Conservation (phyloP, 2,797 vertebrate genomes). For the Eulemur rubriventer region DNA sequence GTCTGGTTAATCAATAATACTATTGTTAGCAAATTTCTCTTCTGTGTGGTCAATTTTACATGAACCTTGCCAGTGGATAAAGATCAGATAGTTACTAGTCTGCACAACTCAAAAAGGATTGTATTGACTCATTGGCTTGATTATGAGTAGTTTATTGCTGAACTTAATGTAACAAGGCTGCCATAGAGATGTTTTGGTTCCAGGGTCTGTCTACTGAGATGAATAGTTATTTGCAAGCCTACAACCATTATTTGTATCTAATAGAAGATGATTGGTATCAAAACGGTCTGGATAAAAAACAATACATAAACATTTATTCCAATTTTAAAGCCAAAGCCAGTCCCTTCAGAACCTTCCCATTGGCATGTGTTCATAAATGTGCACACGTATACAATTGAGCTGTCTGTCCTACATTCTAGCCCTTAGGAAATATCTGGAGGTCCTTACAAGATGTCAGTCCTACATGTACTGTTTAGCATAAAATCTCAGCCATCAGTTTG, state of each 20-base stretch:
- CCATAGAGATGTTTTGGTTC: neutral
- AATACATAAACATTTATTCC: neutral
- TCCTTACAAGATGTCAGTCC: neutral
- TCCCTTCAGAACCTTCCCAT: neutral
- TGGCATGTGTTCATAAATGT: neutral
- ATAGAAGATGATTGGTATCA: neutral
- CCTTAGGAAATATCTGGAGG: neutral
- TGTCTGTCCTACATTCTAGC: neutral
- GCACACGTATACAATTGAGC: accelerated
- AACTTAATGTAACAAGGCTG: neutral
- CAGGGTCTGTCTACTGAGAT: neutral
- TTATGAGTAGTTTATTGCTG: neutral
- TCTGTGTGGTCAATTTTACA: neutral
- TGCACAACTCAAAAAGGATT: neutral
- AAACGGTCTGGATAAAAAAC: neutral
- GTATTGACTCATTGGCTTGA: neutral
- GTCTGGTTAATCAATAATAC: slow-evolving; percentile 2
- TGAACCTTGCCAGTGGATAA: neutral
- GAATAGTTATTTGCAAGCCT: neutral
- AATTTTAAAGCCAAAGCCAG: neutral
- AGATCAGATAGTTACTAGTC: neutral
- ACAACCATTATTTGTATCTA: neutral
- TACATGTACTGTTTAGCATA: neutral
- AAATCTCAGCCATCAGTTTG: neutral
- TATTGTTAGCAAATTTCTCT: neutral